These are phyloP conservation scores for Manacus vitellinus DNA, from an alignment of 2,113 vertebrate genomes.

Conservation along the genomic window DNA sequence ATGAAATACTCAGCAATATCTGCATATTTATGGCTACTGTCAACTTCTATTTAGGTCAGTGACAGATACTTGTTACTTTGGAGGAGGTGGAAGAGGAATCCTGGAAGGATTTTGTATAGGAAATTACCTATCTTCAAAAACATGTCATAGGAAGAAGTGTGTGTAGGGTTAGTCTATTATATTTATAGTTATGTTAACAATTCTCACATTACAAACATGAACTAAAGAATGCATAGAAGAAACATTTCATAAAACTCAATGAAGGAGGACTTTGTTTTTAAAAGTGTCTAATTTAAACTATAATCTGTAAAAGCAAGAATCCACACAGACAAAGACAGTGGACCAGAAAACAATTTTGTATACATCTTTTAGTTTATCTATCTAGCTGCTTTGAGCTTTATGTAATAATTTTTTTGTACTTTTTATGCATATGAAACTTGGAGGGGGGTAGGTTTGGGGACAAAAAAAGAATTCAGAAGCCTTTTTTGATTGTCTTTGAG, in stretches of 20 bases:
- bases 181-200: background rate
- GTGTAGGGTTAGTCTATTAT: background rate
- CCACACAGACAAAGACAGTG: background rate
- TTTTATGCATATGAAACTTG: background rate
- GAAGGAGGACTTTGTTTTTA: background rate
- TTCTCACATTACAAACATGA: background rate
- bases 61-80: background rate
- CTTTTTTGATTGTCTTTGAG: background rate
- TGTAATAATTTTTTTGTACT: background rate
- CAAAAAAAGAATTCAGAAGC: background rate
- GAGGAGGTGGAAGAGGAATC: background rate
- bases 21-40: background rate
- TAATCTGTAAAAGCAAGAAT: background rate
- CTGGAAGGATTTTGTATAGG: background rate
- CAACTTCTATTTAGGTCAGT: background rate
- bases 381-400: background rate
- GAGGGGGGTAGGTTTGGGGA: too few species aligned
- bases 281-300: too few species aligned
- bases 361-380: background rate
- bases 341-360: background rate
- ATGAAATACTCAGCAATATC: background rate
- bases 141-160: background rate
- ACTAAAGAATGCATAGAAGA: background rate
- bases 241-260: background rate
- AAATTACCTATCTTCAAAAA: background rate